Evolutionary conservation across 2,888 invertebrate genomes (phyloP).

Genomic region (Ellobium chinense): DNA sequence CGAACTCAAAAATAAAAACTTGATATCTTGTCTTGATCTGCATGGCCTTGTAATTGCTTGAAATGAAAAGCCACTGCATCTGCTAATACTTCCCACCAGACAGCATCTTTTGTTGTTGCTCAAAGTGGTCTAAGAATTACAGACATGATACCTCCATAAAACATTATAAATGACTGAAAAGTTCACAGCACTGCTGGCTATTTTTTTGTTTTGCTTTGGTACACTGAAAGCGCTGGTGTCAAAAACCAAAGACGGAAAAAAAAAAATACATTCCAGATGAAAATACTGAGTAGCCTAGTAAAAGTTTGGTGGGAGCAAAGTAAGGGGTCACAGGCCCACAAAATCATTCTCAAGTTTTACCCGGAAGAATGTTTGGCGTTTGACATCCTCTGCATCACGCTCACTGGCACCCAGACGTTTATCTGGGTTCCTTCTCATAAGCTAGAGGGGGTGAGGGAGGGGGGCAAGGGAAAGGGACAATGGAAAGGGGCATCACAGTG

Average conservation of each 20-base stretch:
- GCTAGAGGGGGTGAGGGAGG: constrained; percentile 37
- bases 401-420: constrained; percentile 50
- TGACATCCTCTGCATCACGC: constrained; percentile 48
- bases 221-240: neutral
- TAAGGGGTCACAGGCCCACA: neutral
- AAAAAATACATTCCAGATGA: neutral
- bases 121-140: no score
- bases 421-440: constrained; percentile 50
- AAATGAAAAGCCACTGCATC: no score
- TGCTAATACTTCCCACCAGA: no score
- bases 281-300: neutral
- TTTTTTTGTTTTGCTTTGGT: no score
- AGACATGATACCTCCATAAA: no score
- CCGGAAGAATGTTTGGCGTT: constrained; percentile 49
- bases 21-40: no score
- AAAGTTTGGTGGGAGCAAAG: neutral
- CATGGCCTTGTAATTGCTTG: no score
- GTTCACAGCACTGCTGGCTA: no score
- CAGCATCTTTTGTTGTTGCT: no score
- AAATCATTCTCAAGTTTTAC: constrained; percentile 31
- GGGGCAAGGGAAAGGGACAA: constrained; percentile 1
- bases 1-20: no score
- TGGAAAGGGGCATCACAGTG: neutral
- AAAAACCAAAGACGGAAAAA: neutral
- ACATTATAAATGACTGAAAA: no score